Conservation (phyloP, 2,888 invertebrate species). For the Pristionchus japonicus region DNA sequence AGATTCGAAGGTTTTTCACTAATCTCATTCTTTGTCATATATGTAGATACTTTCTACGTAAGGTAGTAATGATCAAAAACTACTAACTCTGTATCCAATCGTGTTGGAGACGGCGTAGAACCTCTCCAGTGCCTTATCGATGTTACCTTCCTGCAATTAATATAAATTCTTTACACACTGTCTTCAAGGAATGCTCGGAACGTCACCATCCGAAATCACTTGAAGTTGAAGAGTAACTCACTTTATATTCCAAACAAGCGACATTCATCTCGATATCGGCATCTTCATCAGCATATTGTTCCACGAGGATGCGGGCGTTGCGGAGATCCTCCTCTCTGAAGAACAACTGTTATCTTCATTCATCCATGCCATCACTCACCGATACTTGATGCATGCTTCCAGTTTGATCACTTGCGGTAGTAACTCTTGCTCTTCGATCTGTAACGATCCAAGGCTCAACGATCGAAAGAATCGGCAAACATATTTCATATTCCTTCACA, state of each 20-base stretch:
- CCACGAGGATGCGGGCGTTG: slow-evolving; percentile 89
- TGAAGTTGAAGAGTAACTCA: background rate
- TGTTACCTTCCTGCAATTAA: slow-evolving; percentile 81
- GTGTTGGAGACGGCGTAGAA: slow-evolving; percentile 90
- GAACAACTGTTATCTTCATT: background rate
- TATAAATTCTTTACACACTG: background rate
- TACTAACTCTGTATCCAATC: slow-evolving; percentile 83
- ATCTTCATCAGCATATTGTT: slow-evolving; percentile 89
- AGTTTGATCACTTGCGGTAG: slow-evolving; percentile 82
- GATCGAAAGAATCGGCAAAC: background rate
- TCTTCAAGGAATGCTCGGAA: background rate
- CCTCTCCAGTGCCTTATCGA: slow-evolving; percentile 91
- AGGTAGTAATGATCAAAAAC: slow-evolving; percentile 47
- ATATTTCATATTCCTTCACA: background rate
- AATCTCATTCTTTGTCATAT: too few relatives aligned
- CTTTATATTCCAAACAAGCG: slow-evolving; percentile 93
- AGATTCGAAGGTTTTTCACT: background rate
- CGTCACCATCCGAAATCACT: background rate
- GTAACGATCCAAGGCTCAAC: slow-evolving; percentile 61
- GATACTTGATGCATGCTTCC: slow-evolving; percentile 96
- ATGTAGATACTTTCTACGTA: background rate
- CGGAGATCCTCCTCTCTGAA: slow-evolving; percentile 84
- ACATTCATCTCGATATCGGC: slow-evolving; percentile 94
- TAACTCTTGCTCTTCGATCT: slow-evolving; percentile 81
- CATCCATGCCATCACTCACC: slow-evolving; percentile 74